Percentiles rank a stretch among this genome's conserved stretches.
Conservation (phyloP, 2,888 invertebrate species). For the Cheilosia impressa region DNA sequence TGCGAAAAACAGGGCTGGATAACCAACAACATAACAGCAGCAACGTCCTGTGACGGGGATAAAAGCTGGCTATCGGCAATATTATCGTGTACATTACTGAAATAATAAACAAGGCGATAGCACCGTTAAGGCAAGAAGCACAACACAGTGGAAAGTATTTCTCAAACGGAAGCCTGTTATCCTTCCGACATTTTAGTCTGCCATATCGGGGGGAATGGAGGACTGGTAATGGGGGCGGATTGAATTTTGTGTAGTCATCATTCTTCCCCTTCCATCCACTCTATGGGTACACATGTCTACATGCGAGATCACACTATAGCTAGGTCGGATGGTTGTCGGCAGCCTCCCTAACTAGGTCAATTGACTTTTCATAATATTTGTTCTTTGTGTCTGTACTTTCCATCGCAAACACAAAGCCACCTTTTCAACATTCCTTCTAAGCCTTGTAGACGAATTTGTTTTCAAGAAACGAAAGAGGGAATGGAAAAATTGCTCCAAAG, state of each 20-base stretch:
- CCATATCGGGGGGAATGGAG: constrained; percentile 1
- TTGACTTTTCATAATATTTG: constrained; percentile 67
- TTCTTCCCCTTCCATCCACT: constrained; percentile 9
- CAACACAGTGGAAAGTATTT: constrained; percentile 33
- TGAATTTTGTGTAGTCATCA: constrained; percentile 57
- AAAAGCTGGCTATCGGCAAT: constrained; percentile 52
- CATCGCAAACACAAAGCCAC: constrained; percentile 26
- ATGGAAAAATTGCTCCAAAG: constrained; percentile 19
- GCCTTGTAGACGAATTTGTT: constrained; percentile 43
- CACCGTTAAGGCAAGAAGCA: constrained; percentile 47
- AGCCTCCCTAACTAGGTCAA: constrained; percentile 56
- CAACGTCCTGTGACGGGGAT: constrained; percentile 36
- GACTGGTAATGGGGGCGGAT: constrained; percentile 44
- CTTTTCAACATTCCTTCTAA: constrained; percentile 13
- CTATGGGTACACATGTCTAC: neutral
- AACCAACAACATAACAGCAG: constrained; percentile 28
- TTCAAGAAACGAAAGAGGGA: neutral
- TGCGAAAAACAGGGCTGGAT: constrained; percentile 10
- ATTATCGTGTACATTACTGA: constrained; percentile 62
- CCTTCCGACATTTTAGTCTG: constrained; percentile 57
- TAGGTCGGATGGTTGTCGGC: neutral
- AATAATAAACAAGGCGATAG: constrained; percentile 66
- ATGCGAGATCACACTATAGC: neutral
- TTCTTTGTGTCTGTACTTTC: constrained; percentile 22
- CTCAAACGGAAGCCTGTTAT: constrained; percentile 40